Percentiles rank a stretch among this genome's conserved stretches.
Evolutionary conservation across 1,140 invertebrate species (phyloP).

Genomic region (Colletes latitarsis): DNA sequence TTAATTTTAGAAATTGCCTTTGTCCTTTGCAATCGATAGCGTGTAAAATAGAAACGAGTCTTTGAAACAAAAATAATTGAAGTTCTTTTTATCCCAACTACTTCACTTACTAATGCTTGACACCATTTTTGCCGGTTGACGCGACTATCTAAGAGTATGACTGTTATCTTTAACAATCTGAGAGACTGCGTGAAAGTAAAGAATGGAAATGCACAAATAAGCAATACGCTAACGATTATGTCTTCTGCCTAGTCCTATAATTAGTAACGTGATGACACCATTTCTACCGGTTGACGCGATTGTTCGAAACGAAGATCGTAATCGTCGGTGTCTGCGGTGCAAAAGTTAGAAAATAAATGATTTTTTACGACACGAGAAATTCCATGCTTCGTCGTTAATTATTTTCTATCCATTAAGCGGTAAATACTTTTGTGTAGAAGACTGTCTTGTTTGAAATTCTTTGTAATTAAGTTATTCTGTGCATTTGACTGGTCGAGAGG

Average conservation of each 20-base stretch:
- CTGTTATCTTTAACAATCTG: background rate
- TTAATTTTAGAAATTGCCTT: too few relatives aligned
- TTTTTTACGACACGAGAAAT: too few relatives aligned
- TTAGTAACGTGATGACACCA: conserved; percentile 6
- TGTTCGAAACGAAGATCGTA: background rate
- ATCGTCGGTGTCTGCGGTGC: background rate
- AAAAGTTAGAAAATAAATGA: background rate
- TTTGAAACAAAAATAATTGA: too few relatives aligned
- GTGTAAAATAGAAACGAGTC: too few relatives aligned
- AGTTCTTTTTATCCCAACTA: too few relatives aligned
- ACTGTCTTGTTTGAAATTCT: too few relatives aligned
- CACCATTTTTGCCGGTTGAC: background rate
- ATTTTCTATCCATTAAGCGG: too few relatives aligned
- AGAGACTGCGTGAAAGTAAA: background rate
- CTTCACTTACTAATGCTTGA: background rate
- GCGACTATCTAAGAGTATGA: background rate
- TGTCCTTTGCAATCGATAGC: too few relatives aligned
- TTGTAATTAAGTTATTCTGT: too few relatives aligned
- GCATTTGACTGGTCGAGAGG: background rate
- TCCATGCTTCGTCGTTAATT: too few relatives aligned
- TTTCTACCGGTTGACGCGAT: conserved; percentile 11
- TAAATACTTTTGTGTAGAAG: too few relatives aligned
- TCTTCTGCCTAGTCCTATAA: background rate
- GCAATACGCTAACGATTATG: background rate
- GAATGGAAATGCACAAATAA: background rate